Conservation (phyloP, 2,888 invertebrate genomes). For the Peribatodes rhomboidaria region DNA sequence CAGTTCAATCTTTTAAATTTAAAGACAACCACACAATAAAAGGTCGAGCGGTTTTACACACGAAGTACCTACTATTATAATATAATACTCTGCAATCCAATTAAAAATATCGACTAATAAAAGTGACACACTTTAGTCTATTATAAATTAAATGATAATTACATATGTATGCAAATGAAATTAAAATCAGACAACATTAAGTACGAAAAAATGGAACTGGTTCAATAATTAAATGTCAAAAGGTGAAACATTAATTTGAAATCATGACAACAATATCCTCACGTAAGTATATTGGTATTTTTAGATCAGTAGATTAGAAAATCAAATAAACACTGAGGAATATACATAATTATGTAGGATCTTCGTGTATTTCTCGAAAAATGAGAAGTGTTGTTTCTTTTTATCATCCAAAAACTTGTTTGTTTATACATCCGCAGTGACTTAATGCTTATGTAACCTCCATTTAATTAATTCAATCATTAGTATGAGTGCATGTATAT, state of each 20-base stretch:
- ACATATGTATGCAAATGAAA: not conserved
- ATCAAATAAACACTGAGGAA: not conserved
- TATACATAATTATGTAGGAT: no score
- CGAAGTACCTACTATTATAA: no score
- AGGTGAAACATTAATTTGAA: not conserved
- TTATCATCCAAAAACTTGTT: slow-evolving; percentile 25
- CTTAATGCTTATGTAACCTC: slow-evolving; percentile 21
- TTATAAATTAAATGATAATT: slow-evolving; percentile 1
- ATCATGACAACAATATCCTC: not conserved
- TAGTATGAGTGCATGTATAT: slow-evolving; percentile 23
- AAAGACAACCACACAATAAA: not conserved
- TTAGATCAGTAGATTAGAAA: not conserved
- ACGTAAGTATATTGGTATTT: not conserved
- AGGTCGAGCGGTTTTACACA: not conserved
- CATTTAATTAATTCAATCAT: slow-evolving; percentile 12
- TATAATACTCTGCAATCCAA: no score
- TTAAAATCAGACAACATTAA: slow-evolving; percentile 8
- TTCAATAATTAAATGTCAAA: slow-evolving; percentile 23
- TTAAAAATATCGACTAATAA: not conserved
- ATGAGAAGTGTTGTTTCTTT: slow-evolving; percentile 6
- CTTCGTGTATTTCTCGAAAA: slow-evolving; percentile 11
- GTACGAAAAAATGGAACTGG: slow-evolving; percentile 6
- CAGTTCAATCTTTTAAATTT: slow-evolving; percentile 31
- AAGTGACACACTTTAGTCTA: not conserved
- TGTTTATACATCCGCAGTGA: slow-evolving; percentile 19